Percentiles rank a stretch among this genome's conserved stretches.
Evolutionary conservation across 2,113 vertebrate species (phyloP).

Genomic region (Seriola rivoliana): DNA sequence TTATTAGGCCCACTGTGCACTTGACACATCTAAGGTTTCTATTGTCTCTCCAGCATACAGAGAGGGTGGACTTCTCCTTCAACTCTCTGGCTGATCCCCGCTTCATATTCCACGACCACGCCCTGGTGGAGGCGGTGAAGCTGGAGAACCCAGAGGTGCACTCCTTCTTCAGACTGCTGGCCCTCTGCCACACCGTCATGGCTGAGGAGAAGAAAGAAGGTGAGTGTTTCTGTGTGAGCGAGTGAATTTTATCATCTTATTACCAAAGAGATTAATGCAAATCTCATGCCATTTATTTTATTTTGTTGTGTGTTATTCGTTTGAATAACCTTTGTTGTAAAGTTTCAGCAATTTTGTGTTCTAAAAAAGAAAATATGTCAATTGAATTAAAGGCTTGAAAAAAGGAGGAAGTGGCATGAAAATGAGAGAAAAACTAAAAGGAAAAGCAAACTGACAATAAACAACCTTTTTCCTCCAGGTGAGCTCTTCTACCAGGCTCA

Average conservation of each 20-base stretch:
- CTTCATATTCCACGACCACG: slow-evolving; percentile 92
- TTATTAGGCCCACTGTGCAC: not conserved
- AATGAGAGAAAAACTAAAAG: too few relatives aligned
- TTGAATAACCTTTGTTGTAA: not conserved
- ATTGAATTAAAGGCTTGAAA: too few relatives aligned
- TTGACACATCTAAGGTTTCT: not conserved
- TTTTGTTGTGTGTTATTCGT: too few relatives aligned
- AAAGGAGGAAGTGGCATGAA: not conserved
- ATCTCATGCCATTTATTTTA: too few relatives aligned
- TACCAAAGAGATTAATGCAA: too few relatives aligned
- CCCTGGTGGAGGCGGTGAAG: slow-evolving; percentile 91
- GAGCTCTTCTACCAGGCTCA: slow-evolving; percentile 93
- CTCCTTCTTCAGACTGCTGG: slow-evolving; percentile 92
- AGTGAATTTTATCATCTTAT: too few relatives aligned
- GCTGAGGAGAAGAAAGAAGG: slow-evolving; percentile 93
- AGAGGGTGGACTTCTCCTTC: slow-evolving; percentile 92
- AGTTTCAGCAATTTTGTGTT: too few relatives aligned
- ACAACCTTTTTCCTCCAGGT: slow-evolving; percentile 76
- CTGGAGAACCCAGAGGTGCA: slow-evolving; percentile 82
- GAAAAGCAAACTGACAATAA: not conserved
- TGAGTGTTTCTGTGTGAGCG: slow-evolving; percentile 52
- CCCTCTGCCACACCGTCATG: slow-evolving; percentile 96
- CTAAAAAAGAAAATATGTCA: too few relatives aligned
- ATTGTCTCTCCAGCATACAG: slow-evolving; percentile 81
- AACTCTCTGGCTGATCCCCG: slow-evolving; percentile 90